Conservation (phyloP, 2,797 vertebrate genomes). For the Cuniculus paca region DNA sequence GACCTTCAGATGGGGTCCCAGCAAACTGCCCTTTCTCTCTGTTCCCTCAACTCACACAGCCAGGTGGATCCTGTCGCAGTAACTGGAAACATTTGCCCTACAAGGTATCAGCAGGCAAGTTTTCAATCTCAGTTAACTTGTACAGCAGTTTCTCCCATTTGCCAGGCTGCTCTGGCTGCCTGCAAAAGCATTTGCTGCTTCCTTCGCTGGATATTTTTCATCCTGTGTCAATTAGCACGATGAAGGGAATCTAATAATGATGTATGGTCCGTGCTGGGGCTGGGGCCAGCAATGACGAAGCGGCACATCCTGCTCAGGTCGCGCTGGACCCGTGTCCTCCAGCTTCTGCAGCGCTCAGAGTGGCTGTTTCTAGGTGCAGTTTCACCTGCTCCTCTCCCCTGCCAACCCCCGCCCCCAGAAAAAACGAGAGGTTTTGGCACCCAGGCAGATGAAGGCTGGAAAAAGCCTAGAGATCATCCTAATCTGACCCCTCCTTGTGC, state of each 20-base stretch:
- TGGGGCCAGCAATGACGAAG: not conserved
- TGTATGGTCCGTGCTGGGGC: conserved; percentile 63
- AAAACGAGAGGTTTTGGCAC: not conserved
- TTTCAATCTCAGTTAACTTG: conserved; percentile 85
- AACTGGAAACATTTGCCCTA: conserved; percentile 50
- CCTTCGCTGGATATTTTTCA: conserved; percentile 80
- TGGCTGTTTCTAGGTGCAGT: not conserved
- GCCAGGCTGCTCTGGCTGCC: conserved; percentile 71
- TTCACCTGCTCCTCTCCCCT: not conserved
- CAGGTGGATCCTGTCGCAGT: rapidly evolving
- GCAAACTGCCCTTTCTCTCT: too few species aligned
- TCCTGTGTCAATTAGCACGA: conserved; percentile 84
- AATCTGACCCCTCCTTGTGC: not conserved
- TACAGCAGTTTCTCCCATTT: conserved; percentile 78
- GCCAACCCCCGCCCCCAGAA: too few species aligned
- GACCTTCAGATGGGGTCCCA: not conserved
- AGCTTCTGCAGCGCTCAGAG: too few species aligned
- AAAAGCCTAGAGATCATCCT: not conserved
- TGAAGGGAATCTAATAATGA: conserved; percentile 83
- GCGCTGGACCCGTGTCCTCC: rapidly evolving
- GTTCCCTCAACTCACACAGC: not conserved
- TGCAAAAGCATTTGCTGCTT: conserved; percentile 69
- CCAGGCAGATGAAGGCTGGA: not conserved
- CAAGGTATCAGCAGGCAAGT: not conserved
- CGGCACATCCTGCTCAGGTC: rapidly evolving